phyloP scores from a whole-genome alignment of 2,113 vertebrate genomes.

The Tenrec ecaudatus region DNA sequence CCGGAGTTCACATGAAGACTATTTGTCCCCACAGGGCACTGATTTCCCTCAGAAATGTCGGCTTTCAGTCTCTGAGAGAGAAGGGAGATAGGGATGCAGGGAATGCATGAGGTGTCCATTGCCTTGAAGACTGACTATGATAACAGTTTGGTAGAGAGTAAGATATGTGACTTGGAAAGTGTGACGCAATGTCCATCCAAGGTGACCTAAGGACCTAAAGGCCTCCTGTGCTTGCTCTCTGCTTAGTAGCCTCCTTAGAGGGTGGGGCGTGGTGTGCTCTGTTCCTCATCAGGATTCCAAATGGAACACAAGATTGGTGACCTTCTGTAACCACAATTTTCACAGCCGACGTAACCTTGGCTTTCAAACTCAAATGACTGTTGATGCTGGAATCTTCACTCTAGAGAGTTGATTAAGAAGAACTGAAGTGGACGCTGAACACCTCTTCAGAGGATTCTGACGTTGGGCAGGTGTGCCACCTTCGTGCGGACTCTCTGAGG shows the following conservation, averaged over 20 bases:
- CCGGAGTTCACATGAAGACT: neutral
- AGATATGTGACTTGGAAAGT: neutral
- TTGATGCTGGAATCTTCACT: neutral
- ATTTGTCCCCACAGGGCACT: neutral
- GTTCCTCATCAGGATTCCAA: neutral
- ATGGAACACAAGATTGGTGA: neutral
- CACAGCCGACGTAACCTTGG: neutral
- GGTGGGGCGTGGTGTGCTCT: neutral
- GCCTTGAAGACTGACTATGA: neutral
- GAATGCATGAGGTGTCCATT: neutral
- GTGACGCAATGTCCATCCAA: neutral
- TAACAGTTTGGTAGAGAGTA: neutral
- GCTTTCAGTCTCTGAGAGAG: neutral
- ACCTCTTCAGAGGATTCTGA: neutral
- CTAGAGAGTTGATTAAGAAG: neutral
- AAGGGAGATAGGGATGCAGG: neutral
- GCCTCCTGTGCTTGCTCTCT: neutral
- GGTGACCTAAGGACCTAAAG: neutral
- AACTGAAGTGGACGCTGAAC: neutral
- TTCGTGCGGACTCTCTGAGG: neutral
- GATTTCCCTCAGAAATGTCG: neutral
- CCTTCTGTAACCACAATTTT: neutral
- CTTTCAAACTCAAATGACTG: conserved; percentile 1
- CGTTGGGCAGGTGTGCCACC: neutral
- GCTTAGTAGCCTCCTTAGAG: neutral